Evolutionary conservation across 2,113 vertebrate genomes (phyloP), one percentile per base, ranked within the genome.

Genomic region (Podocnemis expansa): DNA sequence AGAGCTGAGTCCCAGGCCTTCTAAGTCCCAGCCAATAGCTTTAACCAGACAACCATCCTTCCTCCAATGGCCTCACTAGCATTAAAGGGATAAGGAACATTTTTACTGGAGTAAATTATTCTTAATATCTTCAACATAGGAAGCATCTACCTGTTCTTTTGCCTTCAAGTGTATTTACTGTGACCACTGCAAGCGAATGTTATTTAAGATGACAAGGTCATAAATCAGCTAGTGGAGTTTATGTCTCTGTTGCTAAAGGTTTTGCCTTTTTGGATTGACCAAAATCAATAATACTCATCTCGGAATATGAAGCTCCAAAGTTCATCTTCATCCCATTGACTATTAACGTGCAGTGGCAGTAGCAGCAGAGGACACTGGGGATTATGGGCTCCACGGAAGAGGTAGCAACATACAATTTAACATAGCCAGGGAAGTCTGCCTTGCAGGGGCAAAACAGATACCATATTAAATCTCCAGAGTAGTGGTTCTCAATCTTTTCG

Each of bases 171-270:
- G 13, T 45, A 76, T 76, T 76, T 45, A 76, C 43, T 76, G 41
- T 45, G 41, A 25, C 12, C n/a, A 38, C 21, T 45, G 73, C 75
- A 1, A 25, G 21, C 16, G 17, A 21, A 55, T 2, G 75, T 6
- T 3, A 78, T 80, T 83, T 29, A 84, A 85, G 56, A 54, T 38
- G 10, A 25, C 2, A 19, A 34, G 60, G 82, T 83, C n/a, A 78
- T 45, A 63, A 60, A n/a, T 6, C 11, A 51, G 25, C 34, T 54
- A 24, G 80, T 85, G 19, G 9, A 88, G 76, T 13, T 1, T 3
- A 17, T 47, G 19, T 6, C 34, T 82, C 24, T 3, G 0, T 14
- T 2, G 1, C 1, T 17, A 51, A 52, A 88, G 47, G 22, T 29
- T 56, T 84, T 84, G 86, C 41, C n/a, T 45, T 76, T 76, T 45